Evolutionary conservation across 2,113 vertebrate genomes (phyloP).

Genomic region (Ursus arctos): DNA sequence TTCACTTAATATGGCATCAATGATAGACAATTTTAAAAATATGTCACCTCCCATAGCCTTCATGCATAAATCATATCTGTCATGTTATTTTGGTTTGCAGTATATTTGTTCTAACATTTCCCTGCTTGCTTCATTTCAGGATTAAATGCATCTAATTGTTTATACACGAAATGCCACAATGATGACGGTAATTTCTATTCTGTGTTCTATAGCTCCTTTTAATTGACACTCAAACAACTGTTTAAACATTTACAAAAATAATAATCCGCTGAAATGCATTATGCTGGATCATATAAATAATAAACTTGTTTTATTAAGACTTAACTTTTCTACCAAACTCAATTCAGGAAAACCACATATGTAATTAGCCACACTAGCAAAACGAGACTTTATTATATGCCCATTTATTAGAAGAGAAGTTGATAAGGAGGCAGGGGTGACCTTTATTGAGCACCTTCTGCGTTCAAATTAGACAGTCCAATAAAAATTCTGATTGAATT

Average conservation of each 20-base stretch:
- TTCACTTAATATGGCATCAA: background rate
- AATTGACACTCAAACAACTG: background rate
- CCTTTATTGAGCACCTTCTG: background rate
- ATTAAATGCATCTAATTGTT: conserved; percentile 17
- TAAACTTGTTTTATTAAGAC: background rate
- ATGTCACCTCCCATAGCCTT: background rate
- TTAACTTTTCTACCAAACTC: background rate
- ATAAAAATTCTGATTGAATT: background rate
- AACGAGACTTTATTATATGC: background rate
- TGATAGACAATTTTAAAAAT: conserved; percentile 2
- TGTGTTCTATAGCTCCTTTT: background rate
- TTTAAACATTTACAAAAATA: conserved; percentile 3
- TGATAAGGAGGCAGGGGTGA: background rate
- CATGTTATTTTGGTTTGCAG: conserved; percentile 6
- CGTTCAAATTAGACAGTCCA: background rate
- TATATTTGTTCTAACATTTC: background rate
- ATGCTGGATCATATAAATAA: background rate
- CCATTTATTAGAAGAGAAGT: background rate
- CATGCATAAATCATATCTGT: background rate
- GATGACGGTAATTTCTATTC: background rate
- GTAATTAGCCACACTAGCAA: background rate
- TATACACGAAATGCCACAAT: background rate
- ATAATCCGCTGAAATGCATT: conserved; percentile 15
- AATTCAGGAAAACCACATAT: background rate
- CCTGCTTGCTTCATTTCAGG: conserved; percentile 3